Evolutionary conservation across 2,888 invertebrate genomes (phyloP).

Genomic region (Allophyes oxyacanthae): DNA sequence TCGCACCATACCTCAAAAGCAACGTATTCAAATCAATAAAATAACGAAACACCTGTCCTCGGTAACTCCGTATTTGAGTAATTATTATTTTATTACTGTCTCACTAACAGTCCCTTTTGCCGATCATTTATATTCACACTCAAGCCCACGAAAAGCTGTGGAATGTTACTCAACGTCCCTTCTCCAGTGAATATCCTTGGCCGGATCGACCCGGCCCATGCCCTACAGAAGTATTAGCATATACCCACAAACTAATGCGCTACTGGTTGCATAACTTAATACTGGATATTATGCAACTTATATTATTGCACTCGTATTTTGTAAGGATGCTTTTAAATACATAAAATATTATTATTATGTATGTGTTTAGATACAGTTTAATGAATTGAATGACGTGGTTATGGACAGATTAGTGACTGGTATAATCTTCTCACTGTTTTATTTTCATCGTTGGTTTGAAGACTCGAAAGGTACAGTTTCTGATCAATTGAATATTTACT

Average conservation of each 20-base stretch:
- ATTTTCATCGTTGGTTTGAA: no score
- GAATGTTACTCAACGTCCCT: slow-evolving; percentile 72
- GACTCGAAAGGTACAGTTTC: no score
- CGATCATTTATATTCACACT: slow-evolving; percentile 48
- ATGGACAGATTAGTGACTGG: no score
- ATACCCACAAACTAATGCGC: slow-evolving; percentile 55
- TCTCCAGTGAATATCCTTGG: slow-evolving; percentile 70
- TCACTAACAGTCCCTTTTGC: slow-evolving; percentile 1
- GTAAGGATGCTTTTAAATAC: slow-evolving; percentile 18
- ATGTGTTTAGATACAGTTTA: no score
- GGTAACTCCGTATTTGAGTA: neutral
- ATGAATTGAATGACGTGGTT: no score
- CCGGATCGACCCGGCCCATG: slow-evolving; percentile 62
- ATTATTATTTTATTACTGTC: slow-evolving; percentile 2
- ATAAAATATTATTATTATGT: neutral
- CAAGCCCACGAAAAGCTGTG: slow-evolving; percentile 59
- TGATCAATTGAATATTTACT: no score
- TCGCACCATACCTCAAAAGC: slow-evolving; percentile 24
- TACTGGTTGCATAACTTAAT: slow-evolving; percentile 55
- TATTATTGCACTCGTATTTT: slow-evolving; percentile 28
- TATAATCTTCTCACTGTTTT: no score
- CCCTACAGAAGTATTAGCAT: slow-evolving; percentile 65
- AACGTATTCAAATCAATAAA: slow-evolving; percentile 44
- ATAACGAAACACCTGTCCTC: slow-evolving; percentile 23
- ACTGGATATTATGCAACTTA: slow-evolving; percentile 41